A percentile compares a stretch with the other conserved stretches of the same genome.
Conservation (phyloP, 2,888 invertebrate species). For the Acanthosoma haemorrhoidale region DNA sequence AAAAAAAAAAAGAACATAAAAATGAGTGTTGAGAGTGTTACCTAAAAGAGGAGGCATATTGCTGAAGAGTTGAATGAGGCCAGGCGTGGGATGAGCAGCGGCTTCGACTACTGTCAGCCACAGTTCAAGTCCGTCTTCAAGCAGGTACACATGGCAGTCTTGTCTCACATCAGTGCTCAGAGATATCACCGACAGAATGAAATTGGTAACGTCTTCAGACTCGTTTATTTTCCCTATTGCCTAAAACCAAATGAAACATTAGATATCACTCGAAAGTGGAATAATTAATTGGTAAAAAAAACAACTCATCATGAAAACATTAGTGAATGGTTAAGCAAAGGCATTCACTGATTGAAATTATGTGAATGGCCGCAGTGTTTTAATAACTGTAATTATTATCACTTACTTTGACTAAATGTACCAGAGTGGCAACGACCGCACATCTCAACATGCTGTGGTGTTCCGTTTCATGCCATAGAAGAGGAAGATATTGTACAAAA, state of each 20-base stretch:
- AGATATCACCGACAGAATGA: conserved; percentile 60
- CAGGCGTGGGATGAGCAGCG: conserved; percentile 54
- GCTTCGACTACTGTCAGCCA: conserved; percentile 83
- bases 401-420: conserved; percentile 72
- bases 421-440: conserved; percentile 80
- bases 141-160: conserved; percentile 76
- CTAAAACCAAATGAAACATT: conserved; percentile 44
- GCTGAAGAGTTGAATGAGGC: conserved; percentile 64
- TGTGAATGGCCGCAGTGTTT: too few species aligned
- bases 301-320: too few species aligned
- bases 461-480: conserved; percentile 81
- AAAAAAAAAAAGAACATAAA: conserved; percentile 2
- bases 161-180: conserved; percentile 68
- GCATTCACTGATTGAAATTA: too few species aligned
- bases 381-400: too few species aligned
- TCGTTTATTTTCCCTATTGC: conserved; percentile 49
- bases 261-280: too few species aligned
- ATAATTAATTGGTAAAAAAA: too few species aligned
- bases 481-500: conserved; percentile 75
- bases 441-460: conserved; percentile 86
- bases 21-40: conserved; percentile 45
- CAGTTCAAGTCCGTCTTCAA: conserved; percentile 86
- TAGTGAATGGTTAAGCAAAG: too few species aligned
- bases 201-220: conserved; percentile 49
- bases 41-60: conserved; percentile 70